Evolutionary conservation across 1,140 invertebrate species (phyloP), one percentile per base, ranked within the genome.

Genomic region (Hylaeus volcanicus): DNA sequence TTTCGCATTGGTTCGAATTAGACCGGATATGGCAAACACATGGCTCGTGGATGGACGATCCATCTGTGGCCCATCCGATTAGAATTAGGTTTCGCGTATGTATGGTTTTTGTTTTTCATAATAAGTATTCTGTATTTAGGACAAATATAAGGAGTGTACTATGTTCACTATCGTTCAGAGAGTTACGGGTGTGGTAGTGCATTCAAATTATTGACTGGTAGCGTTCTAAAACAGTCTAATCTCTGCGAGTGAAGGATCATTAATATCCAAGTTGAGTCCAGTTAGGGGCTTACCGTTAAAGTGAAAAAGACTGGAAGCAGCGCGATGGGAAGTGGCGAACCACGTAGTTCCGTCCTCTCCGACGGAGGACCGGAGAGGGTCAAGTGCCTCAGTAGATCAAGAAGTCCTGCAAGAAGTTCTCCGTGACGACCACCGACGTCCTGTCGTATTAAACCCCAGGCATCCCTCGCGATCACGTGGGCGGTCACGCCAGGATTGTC

Each of bases 241-340:
- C 45, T 48, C 45, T 2, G 45, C 5, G 2, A 48, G 45, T 1
- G 45, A 48, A 5, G 45, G 4, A 48, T 48, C 45, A 3, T 48
- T 48, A 2, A 1, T 48, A 5, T 8, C 45, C 45, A 8, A 5
- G 45, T 48, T 48, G 5, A 48, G 45, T 48, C 8, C 45, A 8
- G 45, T 48, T 48, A 48, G 53, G 51, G 45, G 4, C 41, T 83
- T 89, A 94, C 93, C 84, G 90, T 89, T 43, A 94, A 80, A 68
- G 91, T 89, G 80, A 94, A 94, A 81, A 94, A 94, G 63, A 94
- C 88, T 6, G 93, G 93, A 68, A 94, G 84, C 88, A 94, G 92
- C 26, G 89, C 90, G 8, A 93, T 86, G 0, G 93, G 93, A 58
- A 94, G 87, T 41, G 90, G 90, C 41, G 92, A 93, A 11, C 93